phyloP scores from a whole-genome alignment of 2,113 vertebrate genomes.

The Corydoras maculifer region DNA sequence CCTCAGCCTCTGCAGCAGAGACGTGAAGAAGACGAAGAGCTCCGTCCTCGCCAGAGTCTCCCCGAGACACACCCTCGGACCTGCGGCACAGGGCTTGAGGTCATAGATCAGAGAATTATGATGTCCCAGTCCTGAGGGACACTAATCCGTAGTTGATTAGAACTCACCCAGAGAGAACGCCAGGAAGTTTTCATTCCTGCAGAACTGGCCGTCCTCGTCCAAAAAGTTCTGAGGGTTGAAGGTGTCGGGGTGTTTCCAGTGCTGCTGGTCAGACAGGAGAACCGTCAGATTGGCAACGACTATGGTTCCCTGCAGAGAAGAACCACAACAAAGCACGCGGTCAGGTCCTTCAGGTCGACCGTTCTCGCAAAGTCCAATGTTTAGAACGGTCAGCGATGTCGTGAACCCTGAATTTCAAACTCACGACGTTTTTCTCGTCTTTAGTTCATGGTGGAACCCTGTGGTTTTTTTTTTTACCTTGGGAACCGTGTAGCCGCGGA shows the following conservation, averaged over 20 bases:
- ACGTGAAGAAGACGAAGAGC: slow-evolving; percentile 9
- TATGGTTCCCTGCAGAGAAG: slow-evolving; percentile 12
- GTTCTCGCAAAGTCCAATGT: no score
- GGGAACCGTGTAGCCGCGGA: slow-evolving; percentile 33
- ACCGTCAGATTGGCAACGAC: slow-evolving; percentile 59
- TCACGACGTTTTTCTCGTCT: no score
- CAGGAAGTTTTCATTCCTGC: slow-evolving; percentile 15
- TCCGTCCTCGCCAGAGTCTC: slow-evolving; percentile 62
- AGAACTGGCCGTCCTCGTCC: slow-evolving; percentile 37
- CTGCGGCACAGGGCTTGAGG: slow-evolving; percentile 40
- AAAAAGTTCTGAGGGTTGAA: slow-evolving; percentile 70
- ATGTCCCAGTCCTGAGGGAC: no score
- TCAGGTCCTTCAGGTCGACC: no score
- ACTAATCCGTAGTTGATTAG: no score
- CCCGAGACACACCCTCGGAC: slow-evolving; percentile 61
- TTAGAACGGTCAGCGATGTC: no score
- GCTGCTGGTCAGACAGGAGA: slow-evolving; percentile 50
- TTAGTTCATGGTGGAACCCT: no score
- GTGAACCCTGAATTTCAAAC: no score
- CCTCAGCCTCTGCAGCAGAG: slow-evolving; percentile 41
- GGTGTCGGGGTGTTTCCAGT: slow-evolving; percentile 61
- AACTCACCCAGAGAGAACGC: slow-evolving; percentile 21
- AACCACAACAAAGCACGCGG: no score
- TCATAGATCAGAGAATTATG: not conserved
- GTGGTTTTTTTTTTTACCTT: not conserved